These are phyloP conservation scores for Epizoanthus stellaris DNA, from an alignment of 92 coral and sea anemone genomes.

Conservation along the genomic window DNA sequence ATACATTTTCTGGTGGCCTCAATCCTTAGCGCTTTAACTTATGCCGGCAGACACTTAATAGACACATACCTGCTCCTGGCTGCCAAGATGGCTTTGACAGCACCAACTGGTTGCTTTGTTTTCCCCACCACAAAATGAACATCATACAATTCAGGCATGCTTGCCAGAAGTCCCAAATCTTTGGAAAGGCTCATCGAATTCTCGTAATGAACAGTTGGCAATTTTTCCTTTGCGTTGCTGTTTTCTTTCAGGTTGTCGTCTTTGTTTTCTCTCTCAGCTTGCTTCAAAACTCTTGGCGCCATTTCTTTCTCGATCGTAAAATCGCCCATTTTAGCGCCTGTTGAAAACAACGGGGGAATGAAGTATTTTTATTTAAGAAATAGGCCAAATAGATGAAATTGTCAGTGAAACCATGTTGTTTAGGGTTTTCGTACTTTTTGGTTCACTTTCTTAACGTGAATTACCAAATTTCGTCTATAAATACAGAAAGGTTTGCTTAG, in stretches of 20 bases:
- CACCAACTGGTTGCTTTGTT: constrained; percentile 53
- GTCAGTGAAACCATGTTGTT: neutral
- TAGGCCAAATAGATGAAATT: neutral
- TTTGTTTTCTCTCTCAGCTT: neutral
- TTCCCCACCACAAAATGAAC: constrained; percentile 66
- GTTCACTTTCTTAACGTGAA: neutral
- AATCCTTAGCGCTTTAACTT: no score
- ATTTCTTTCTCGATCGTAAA: constrained; percentile 10
- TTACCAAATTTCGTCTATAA: neutral
- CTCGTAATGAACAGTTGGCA: constrained; percentile 34
- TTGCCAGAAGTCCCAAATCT: constrained; percentile 64
- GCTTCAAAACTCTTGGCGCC: neutral
- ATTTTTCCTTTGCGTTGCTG: neutral
- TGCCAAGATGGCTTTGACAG: constrained; percentile 68
- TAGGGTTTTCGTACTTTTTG: neutral
- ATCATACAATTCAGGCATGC: constrained; percentile 68
- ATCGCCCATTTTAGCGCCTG: constrained; percentile 11
- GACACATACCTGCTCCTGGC: constrained; percentile 64
- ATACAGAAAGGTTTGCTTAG: neutral
- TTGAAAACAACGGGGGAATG: neutral
- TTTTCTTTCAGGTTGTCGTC: neutral
- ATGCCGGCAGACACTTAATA: no score
- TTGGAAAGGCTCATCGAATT: constrained; percentile 52
- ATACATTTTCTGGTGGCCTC: neutral
- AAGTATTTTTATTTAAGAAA: neutral